phyloP scores from a whole-genome alignment of 2,888 invertebrate species.

The Nineta flava region DNA sequence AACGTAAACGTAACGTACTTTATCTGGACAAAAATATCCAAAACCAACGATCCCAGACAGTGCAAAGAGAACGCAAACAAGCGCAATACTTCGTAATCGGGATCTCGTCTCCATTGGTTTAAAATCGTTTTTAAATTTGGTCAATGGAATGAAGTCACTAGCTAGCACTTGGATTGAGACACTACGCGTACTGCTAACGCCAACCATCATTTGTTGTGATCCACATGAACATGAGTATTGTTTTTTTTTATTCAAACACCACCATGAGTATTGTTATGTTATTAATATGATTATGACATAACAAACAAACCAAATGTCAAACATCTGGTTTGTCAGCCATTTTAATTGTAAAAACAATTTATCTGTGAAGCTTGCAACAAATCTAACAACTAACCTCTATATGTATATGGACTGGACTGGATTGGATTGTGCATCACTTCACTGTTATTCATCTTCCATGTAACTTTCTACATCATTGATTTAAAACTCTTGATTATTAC shows the following conservation, averaged over 20 bases:
- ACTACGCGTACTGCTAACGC: constrained; percentile 26
- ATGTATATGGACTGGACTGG: too few relatives aligned
- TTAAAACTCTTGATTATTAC: too few relatives aligned
- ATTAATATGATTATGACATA: constrained; percentile 16
- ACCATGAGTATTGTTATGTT: constrained; percentile 25
- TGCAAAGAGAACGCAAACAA: constrained; percentile 67
- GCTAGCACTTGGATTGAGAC: constrained; percentile 66
- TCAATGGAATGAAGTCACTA: constrained; percentile 64
- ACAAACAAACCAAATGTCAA: neutral
- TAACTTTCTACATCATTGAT: too few relatives aligned
- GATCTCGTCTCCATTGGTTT: constrained; percentile 75
- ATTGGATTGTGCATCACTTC: too few relatives aligned
- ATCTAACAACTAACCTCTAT: too few relatives aligned
- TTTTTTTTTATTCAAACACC: too few relatives aligned
- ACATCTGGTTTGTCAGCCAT: neutral
- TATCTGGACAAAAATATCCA: constrained; percentile 80
- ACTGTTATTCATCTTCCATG: too few relatives aligned
- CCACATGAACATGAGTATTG: too few relatives aligned
- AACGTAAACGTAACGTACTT: constrained; percentile 35
- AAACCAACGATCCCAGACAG: constrained; percentile 77
- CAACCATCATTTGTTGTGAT: too few relatives aligned
- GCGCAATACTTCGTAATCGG: constrained; percentile 61
- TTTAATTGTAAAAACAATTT: neutral
- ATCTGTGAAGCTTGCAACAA: too few relatives aligned
- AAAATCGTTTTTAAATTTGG: constrained; percentile 64